Evolutionary conservation across 2,113 vertebrate species (phyloP).

Genomic region (Colistium nudipinnis): DNA sequence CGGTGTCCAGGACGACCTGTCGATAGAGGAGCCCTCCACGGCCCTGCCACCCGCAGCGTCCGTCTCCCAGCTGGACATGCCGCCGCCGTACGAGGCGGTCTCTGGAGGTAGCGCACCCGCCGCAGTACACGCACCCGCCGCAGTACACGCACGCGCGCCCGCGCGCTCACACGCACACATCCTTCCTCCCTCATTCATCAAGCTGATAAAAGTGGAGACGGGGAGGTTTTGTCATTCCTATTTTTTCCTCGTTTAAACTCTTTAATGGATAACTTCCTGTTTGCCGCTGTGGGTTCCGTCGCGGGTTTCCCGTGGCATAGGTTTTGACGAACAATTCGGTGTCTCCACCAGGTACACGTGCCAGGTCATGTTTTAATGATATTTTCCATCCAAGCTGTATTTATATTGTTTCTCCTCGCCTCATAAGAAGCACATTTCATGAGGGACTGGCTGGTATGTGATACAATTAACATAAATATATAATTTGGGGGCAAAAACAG

Average conservation of each 20-base stretch:
- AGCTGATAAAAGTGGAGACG: background rate
- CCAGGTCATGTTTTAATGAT: background rate
- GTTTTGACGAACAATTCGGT: no score
- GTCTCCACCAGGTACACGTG: no score
- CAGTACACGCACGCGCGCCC: background rate
- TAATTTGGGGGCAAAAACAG: no score
- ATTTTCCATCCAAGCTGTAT: background rate
- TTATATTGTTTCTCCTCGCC: background rate
- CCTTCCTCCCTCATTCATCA: background rate
- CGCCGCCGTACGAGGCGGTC: slow-evolving; percentile 85
- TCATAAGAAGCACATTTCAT: background rate
- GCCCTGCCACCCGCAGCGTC: slow-evolving; percentile 81
- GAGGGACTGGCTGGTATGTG: no score
- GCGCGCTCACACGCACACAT: background rate
- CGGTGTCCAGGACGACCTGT: slow-evolving; percentile 83
- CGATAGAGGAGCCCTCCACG: slow-evolving; percentile 82
- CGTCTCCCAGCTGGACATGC: slow-evolving; percentile 84
- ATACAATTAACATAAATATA: no score
- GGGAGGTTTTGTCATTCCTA: background rate
- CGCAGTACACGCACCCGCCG: background rate
- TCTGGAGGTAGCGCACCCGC: slow-evolving; percentile 79
- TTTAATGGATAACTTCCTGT: slow-evolving; percentile 5
- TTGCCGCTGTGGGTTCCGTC: background rate
- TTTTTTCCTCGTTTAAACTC: background rate
- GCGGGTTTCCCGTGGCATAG: no score